A percentile compares a stretch with the other conserved stretches of the same genome.
Evolutionary conservation across 2,113 vertebrate genomes (phyloP).

Genomic region (Passer montanus): DNA sequence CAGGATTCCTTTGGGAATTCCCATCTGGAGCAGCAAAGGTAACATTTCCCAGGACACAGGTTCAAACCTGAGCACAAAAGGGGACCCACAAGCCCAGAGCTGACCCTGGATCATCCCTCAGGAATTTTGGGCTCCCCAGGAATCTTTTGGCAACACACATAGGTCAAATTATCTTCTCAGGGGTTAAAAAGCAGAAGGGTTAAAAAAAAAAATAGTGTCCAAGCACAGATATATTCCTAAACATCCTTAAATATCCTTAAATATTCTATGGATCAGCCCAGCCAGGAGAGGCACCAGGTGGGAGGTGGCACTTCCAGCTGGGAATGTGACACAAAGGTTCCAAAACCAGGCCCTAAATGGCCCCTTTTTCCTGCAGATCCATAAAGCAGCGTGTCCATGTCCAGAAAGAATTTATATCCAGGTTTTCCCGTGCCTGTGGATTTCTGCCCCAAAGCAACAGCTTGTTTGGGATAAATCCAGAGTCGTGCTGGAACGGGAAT

Average conservation of each 20-base stretch:
- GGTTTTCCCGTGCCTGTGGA: background rate
- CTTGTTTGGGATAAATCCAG: background rate
- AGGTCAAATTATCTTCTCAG: background rate
- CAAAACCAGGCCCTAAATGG: background rate
- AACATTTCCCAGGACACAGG: background rate
- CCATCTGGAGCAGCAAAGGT: background rate
- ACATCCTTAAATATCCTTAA: background rate
- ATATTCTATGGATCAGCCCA: background rate
- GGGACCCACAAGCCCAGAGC: background rate
- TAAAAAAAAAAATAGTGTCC: background rate
- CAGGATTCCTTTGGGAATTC: background rate
- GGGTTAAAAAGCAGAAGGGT: background rate
- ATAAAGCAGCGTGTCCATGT: rapidly evolving
- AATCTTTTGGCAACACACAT: background rate
- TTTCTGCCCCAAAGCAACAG: background rate
- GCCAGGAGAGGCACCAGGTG: background rate
- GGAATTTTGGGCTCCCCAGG: background rate
- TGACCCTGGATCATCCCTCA: background rate
- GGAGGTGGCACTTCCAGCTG: background rate
- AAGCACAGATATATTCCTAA: background rate
- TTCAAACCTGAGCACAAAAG: background rate
- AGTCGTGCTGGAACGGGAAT: background rate
- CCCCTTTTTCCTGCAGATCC: background rate
- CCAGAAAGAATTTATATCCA: rapidly evolving
- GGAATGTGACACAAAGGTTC: background rate